Conservation (phyloP, 2,113 vertebrate genomes). For the Tachuris rubrigastra region DNA sequence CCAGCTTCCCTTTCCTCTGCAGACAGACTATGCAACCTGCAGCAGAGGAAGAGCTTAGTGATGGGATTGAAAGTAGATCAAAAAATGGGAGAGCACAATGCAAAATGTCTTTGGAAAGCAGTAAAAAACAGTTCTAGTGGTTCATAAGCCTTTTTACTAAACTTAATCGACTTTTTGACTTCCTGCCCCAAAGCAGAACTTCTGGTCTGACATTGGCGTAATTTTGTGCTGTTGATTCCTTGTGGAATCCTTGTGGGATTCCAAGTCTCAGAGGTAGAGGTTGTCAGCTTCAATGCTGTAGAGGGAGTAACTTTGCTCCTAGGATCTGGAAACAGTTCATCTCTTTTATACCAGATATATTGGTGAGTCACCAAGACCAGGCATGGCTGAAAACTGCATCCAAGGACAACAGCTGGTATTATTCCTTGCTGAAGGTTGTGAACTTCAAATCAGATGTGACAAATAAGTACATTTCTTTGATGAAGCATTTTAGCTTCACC, state of each 20-base stretch:
- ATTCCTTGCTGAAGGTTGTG: background rate
- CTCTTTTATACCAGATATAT: background rate
- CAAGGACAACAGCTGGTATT: background rate
- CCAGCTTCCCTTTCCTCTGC: constrained; percentile 20
- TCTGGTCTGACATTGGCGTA: background rate
- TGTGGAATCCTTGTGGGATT: background rate
- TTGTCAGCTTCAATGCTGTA: background rate
- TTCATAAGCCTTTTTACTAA: background rate
- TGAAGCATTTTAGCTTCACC: constrained; percentile 2
- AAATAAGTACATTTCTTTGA: background rate
- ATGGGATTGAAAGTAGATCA: background rate
- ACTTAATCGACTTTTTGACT: background rate
- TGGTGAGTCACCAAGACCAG: background rate
- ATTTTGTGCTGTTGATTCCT: background rate
- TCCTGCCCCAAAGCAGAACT: background rate
- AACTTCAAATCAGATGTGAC: background rate
- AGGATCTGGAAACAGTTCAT: background rate
- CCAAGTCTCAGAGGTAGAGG: background rate
- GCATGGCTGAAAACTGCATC: background rate
- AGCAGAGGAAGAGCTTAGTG: background rate
- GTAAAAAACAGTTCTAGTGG: background rate
- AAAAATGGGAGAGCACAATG: background rate
- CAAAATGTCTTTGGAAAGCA: background rate
- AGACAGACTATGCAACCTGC: background rate
- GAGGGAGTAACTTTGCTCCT: background rate